Evolutionary conservation across 2,113 vertebrate genomes (phyloP).

Genomic region (Neolamprologus kungweensis): DNA sequence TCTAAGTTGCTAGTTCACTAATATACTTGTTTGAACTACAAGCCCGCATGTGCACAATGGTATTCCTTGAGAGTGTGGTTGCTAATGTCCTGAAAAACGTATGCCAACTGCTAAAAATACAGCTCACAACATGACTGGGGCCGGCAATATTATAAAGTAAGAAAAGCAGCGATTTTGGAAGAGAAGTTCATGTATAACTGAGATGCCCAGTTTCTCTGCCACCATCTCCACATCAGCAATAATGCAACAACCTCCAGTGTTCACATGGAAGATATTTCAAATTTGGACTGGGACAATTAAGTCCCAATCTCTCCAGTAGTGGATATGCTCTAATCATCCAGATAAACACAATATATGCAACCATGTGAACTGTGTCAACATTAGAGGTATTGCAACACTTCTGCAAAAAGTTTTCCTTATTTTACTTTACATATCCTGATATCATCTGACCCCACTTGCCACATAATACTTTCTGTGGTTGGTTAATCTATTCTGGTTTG

Average conservation of each 20-base stretch:
- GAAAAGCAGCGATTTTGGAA: neutral
- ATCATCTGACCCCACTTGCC: neutral
- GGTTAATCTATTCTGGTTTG: neutral
- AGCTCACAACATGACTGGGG: neutral
- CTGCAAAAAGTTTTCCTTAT: neutral
- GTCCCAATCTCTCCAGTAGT: neutral
- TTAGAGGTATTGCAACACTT: neutral
- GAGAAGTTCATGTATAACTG: neutral
- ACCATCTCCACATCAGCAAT: neutral
- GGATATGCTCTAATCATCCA: neutral
- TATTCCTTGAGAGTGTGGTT: neutral
- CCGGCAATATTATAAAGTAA: neutral
- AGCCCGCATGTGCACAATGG: neutral
- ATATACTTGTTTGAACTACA: neutral
- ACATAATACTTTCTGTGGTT: neutral
- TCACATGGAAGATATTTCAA: neutral
- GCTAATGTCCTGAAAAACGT: neutral
- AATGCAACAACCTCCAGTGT: neutral
- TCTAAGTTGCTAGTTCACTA: neutral
- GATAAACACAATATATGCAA: neutral
- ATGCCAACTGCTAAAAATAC: neutral
- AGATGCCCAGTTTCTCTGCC: neutral
- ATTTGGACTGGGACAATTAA: neutral
- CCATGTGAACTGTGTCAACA: neutral
- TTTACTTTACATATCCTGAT: neutral